These are phyloP conservation scores for Bufotes viridis DNA, from an alignment of 2,797 vertebrate species.

Conservation along the genomic window DNA sequence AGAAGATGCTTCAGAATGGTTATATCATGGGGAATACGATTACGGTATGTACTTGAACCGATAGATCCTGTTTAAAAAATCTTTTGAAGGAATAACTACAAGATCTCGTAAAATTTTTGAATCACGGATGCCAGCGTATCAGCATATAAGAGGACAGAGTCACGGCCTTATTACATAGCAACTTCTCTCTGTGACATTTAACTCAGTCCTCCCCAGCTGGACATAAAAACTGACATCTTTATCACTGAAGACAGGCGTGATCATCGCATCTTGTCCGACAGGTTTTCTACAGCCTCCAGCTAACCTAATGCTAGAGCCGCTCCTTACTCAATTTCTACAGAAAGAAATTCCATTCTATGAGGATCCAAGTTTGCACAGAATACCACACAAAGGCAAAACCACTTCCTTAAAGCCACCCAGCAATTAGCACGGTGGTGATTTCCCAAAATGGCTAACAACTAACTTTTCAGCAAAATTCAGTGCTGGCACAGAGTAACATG, in stretches of 20 bases:
- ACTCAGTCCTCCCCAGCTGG: not conserved
- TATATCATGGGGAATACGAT: too few relatives aligned
- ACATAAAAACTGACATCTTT: constrained; percentile 42
- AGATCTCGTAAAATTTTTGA: constrained; percentile 13
- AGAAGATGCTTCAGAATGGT: too few relatives aligned
- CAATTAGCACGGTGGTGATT: constrained; percentile 3
- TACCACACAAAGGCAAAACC: not conserved
- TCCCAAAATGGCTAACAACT: not conserved
- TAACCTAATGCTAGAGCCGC: constrained; percentile 28
- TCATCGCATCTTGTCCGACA: constrained; percentile 33
- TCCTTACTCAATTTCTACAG: constrained; percentile 33
- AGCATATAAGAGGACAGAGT: not conserved
- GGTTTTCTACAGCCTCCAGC: constrained; percentile 32
- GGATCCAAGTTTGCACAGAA: not conserved
- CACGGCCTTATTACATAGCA: constrained; percentile 21
- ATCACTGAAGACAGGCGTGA: constrained; percentile 19
- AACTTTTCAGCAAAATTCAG: not conserved
- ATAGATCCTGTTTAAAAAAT: not conserved
- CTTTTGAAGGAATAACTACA: not conserved
- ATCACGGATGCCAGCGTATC: not conserved
- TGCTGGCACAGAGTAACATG: not conserved
- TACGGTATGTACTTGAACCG: too few relatives aligned
- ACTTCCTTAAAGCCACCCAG: constrained; percentile 12
- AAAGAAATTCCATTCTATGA: constrained; percentile 24
- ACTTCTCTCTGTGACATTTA: constrained; percentile 19